Evolutionary conservation across 92 coral and sea anemone genomes (phyloP).

Genomic region (Phenganax subtilis): DNA sequence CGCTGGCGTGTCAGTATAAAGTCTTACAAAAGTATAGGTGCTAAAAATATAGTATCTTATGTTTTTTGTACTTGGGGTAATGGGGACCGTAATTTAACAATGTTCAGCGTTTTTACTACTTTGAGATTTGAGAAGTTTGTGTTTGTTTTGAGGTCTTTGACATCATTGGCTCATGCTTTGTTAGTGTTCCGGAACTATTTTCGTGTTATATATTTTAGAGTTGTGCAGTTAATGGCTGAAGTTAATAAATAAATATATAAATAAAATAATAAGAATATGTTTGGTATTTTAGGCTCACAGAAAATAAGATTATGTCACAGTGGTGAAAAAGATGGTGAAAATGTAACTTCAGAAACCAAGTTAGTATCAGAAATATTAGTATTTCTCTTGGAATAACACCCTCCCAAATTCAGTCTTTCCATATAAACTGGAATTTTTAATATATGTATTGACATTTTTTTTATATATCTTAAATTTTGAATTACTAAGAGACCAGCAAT

Average conservation of each 20-base stretch:
- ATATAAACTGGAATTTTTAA: neutral
- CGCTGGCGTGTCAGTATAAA: too few relatives aligned
- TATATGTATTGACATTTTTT: neutral
- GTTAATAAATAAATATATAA: neutral
- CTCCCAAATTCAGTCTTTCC: neutral
- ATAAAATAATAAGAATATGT: neutral
- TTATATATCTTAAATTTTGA: neutral
- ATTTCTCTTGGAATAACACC: neutral
- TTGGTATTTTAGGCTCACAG: constrained; percentile 13
- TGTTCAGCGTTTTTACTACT: too few relatives aligned
- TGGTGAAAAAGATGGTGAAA: neutral
- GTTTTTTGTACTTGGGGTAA: too few relatives aligned
- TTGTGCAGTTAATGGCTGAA: neutral
- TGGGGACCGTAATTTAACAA: too few relatives aligned
- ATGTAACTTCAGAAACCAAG: constrained; percentile 13
- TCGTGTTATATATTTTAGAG: neutral
- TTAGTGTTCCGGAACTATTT: too few relatives aligned
- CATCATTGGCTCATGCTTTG: too few relatives aligned
- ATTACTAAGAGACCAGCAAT: neutral
- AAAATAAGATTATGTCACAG: constrained; percentile 15
- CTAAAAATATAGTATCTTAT: too few relatives aligned
- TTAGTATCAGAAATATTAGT: constrained; percentile 8
- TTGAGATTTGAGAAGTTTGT: too few relatives aligned
- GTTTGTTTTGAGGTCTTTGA: too few relatives aligned
- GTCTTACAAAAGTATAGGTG: too few relatives aligned